These are phyloP conservation scores for Beroe forskalii DNA, from an alignment of 37 sponge, comb jelly and placozoan genomes.

Conservation along the genomic window DNA sequence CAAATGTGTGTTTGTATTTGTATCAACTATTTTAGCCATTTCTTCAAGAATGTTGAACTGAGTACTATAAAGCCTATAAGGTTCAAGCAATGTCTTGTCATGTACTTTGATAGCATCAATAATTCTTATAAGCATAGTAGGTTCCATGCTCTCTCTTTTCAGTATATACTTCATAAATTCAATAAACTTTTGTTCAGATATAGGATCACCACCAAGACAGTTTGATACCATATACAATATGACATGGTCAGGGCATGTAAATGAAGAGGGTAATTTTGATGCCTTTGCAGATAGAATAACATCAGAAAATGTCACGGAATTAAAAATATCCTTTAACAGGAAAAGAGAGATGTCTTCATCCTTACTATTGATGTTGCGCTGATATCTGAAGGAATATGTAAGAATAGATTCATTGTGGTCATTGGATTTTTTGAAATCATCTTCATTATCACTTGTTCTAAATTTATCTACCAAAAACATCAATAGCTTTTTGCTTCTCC, in stretches of 20 bases:
- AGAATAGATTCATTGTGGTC: not conserved
- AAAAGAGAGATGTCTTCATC: not conserved
- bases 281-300: not conserved
- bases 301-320: not conserved
- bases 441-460: not conserved
- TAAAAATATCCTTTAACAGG: not conserved
- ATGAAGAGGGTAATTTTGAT: not conserved
- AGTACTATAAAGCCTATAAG: not conserved
- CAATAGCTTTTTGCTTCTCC: not conserved
- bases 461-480: not conserved
- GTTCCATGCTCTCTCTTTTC: not conserved
- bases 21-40: not conserved
- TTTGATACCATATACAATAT: not conserved
- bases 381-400: not conserved
- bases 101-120: not conserved
- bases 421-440: not conserved
- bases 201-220: not conserved
- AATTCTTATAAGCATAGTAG: not conserved
- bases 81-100: not conserved
- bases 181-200: not conserved
- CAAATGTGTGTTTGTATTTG: not conserved
- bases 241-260: not conserved
- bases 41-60: not conserved
- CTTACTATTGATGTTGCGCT: not conserved
- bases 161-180: not conserved